phyloP scores from a whole-genome alignment of 2,113 vertebrate genomes.

The Tachysurus fulvidraco region DNA sequence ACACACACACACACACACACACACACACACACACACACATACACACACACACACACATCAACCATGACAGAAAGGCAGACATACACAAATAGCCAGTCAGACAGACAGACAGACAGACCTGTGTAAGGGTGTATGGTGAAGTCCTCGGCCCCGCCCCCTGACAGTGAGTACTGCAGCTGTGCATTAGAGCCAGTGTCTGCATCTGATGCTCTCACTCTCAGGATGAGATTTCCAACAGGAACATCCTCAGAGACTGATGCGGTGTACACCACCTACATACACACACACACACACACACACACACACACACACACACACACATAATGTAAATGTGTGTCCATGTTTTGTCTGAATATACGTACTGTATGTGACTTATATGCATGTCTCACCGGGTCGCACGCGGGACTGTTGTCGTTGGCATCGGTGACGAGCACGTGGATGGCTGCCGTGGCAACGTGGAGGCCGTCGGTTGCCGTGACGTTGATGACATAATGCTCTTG shows the following conservation, averaged over 20 bases:
- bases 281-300: slow-evolving; percentile 42
- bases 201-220: slow-evolving; percentile 84
- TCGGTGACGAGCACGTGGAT: slow-evolving; percentile 90
- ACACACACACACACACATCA: slow-evolving; percentile 9
- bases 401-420: slow-evolving; percentile 90
- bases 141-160: slow-evolving; percentile 83
- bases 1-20: neutral
- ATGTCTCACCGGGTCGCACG: slow-evolving; percentile 84
- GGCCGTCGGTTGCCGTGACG: slow-evolving; percentile 91
- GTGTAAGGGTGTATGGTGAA: slow-evolving; percentile 89
- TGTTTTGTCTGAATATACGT: neutral
- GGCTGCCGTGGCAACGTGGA: slow-evolving; percentile 85
- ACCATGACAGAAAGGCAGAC: neutral
- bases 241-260: slow-evolving; percentile 85
- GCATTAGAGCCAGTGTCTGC: slow-evolving; percentile 85
- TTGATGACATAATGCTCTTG: slow-evolving; percentile 87
- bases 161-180: slow-evolving; percentile 85
- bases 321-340: neutral
- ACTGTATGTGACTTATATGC: neutral
- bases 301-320: neutral
- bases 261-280: slow-evolving; percentile 79
- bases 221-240: slow-evolving; percentile 80
- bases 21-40: slow-evolving; percentile 6
- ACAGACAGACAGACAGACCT: slow-evolving; percentile 61
- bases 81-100: neutral